A percentile compares a stretch with the other conserved stretches of the same genome.
These are phyloP conservation scores for Unio delphinus DNA, from an alignment of 2,888 invertebrate genomes.

Conservation along the genomic window DNA sequence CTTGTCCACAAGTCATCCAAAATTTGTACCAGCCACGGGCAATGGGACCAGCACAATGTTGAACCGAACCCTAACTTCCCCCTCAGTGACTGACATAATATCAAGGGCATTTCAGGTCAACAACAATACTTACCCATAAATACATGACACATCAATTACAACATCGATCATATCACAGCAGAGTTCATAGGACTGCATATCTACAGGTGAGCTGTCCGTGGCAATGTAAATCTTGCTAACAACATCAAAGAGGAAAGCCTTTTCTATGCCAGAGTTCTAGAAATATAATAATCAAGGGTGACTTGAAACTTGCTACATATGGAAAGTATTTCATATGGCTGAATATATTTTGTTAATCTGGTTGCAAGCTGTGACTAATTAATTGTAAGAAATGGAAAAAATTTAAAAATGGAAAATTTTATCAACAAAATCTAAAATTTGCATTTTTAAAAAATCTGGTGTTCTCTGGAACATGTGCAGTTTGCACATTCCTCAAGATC, in stretches of 20 bases:
- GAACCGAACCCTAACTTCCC: conserved; percentile 23
- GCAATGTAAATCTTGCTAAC: conserved; percentile 97
- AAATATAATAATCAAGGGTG: conserved; percentile 21
- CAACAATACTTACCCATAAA: conserved; percentile 83
- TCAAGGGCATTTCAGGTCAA: neutral
- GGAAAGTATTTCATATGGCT: too few relatives aligned
- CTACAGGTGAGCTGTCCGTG: conserved; percentile 99
- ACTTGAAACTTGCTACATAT: too few relatives aligned
- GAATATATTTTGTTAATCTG: too few relatives aligned
- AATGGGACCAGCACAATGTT: conserved; percentile 8
- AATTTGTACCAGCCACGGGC: too few relatives aligned
- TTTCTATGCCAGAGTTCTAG: conserved; percentile 98
- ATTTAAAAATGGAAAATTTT: too few relatives aligned
- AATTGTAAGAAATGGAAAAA: too few relatives aligned
- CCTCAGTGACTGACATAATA: neutral
- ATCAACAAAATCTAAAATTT: too few relatives aligned
- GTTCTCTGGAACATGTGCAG: too few relatives aligned
- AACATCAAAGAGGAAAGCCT: conserved; percentile 99
- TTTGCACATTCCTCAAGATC: too few relatives aligned
- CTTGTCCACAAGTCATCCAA: conserved; percentile 14
- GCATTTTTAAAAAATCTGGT: too few relatives aligned
- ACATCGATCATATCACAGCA: conserved; percentile 99
- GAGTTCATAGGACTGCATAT: conserved; percentile 99
- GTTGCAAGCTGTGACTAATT: too few relatives aligned
- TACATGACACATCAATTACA: conserved; percentile 97